phyloP scores from a whole-genome alignment of 1,140 invertebrate species.

The Ostrea denselamellosa region DNA sequence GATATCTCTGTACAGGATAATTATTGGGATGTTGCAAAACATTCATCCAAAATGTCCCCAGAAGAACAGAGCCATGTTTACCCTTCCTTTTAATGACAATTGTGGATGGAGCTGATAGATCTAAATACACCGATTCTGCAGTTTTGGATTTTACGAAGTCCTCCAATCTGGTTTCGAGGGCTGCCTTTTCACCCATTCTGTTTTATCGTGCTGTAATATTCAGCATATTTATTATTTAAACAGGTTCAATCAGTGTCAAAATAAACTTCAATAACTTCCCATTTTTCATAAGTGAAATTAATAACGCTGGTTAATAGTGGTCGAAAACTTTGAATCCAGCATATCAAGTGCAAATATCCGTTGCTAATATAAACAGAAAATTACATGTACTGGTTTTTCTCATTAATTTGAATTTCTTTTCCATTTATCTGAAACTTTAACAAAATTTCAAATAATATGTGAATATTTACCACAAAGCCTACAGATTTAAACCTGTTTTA shows the following conservation, averaged over 20 bases:
- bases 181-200: slow-evolving; percentile 56
- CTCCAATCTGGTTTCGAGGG: slow-evolving; percentile 54
- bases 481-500: neutral
- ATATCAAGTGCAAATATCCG: neutral
- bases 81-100: slow-evolving; percentile 56
- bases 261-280: no score
- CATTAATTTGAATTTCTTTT: neutral
- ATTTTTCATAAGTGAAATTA: no score
- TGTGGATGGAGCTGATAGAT: slow-evolving; percentile 56
- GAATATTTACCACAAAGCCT: neutral
- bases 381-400: neutral
- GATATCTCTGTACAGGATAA: slow-evolving; percentile 64
- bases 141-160: slow-evolving; percentile 61
- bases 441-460: neutral
- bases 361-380: slow-evolving; percentile 22
- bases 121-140: slow-evolving; percentile 60
- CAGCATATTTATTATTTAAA: no score
- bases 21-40: slow-evolving; percentile 64
- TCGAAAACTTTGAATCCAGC: no score
- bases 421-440: neutral
- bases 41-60: slow-evolving; percentile 62
- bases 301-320: no score
- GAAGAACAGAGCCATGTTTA: slow-evolving; percentile 57
- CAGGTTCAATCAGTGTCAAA: no score
- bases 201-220: neutral